Evolutionary conservation across 2,888 invertebrate genomes (phyloP), one percentile per base, ranked within the genome.

Genomic region (Exephanes ischioxanthus): DNA sequence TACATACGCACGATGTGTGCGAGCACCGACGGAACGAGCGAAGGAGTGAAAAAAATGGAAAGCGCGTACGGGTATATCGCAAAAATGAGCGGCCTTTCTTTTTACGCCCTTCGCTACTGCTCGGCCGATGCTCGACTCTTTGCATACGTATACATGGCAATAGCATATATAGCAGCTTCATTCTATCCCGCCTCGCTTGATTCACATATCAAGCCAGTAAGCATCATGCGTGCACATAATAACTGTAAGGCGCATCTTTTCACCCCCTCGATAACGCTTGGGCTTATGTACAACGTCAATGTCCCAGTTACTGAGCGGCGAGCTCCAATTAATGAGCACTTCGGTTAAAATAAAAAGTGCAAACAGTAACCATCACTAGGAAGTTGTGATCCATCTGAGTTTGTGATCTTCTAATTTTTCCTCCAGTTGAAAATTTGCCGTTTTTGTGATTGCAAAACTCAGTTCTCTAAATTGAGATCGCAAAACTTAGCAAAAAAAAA

Each of bases 41-140:
- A 55, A 58, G 33, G 26, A 41, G 63, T 9, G 30, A 80, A 48
- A 51, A 61, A 73, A 76, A 66, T 58, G 55, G 14, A 48, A 58
- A 75, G 67, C 58, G 22, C 55, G 80, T 68, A 67, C n/a, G 33
- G 16, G 58, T 67, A 84, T 77, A 76, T 55, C 45, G 68, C 45
- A 30, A 58, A 58, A 79, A 75, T 30, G 33, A 7, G 73, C 73
- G 70, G 66, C 82, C 61, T 84, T 84, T 80, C 80, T 80, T 79
- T 83, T 61, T 81, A 75, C 67, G 9, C 61, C 68, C 75, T 72
- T 68, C 77, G 70, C 67, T 45, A 14, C 70, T 70, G 68, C 41
- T 33, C 70, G 30, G 68, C 22, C 48, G 37, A 67, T 51, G 19
- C 70, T 81, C 75, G 16, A 19, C 66, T 66, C 66, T 73, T 73